phyloP scores from a whole-genome alignment of 92 coral and sea anemone species.

The Bergia puertoricense region DNA sequence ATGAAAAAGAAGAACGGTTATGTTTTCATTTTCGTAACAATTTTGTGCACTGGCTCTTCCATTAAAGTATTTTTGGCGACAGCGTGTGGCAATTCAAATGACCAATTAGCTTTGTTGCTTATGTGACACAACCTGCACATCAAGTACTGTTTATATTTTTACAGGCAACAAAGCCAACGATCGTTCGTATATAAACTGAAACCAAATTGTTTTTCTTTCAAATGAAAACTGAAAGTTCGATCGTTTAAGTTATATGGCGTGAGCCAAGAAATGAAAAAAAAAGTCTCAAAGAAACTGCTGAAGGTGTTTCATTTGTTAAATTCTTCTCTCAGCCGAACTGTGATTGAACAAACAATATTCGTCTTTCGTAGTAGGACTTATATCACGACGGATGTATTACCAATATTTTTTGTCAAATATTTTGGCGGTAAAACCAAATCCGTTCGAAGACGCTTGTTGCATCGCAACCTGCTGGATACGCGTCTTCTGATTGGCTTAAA shows the following conservation, averaged over 20 bases:
- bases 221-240: conserved; percentile 18
- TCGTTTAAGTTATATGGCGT: background rate
- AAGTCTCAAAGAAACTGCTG: background rate
- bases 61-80: conserved; percentile 25
- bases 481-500: conserved; percentile 36
- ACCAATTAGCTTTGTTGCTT: conserved; percentile 46
- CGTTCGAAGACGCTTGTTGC: conserved; percentile 51
- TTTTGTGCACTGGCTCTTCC: conserved; percentile 14
- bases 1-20: conserved; percentile 8
- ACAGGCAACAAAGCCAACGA: conserved; percentile 12
- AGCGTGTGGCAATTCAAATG: conserved; percentile 44
- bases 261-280: background rate
- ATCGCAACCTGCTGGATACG: conserved; percentile 43
- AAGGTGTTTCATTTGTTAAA: background rate
- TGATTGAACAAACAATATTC: conserved; percentile 38
- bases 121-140: conserved; percentile 42
- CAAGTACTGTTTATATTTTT: conserved; percentile 21
- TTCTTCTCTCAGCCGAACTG: background rate
- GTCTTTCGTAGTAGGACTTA: conserved; percentile 29
- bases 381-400: conserved; percentile 17
- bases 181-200: conserved; percentile 30
- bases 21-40: conserved; percentile 24
- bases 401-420: conserved; percentile 26
- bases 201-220: conserved; percentile 33
- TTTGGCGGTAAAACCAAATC: conserved; percentile 50